A percentile compares a stretch with the other conserved stretches of the same genome.
These are phyloP conservation scores for Octopus sinensis DNA, from an alignment of 1,140 invertebrate species.

Conservation along the genomic window DNA sequence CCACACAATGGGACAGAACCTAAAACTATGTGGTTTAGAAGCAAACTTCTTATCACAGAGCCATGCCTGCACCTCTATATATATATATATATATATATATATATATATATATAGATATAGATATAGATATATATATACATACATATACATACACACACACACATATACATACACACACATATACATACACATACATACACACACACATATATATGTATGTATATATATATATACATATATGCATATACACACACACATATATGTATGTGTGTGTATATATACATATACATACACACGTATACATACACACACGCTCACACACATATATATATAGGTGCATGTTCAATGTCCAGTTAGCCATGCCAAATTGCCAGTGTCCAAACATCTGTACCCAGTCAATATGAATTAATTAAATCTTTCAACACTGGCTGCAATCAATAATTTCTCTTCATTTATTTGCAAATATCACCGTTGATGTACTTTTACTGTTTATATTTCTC, in stretches of 20 bases:
- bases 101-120: neutral
- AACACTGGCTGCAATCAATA: no score
- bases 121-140: neutral
- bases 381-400: no score
- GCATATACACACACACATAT: neutral
- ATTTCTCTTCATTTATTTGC: no score
- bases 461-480: no score
- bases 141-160: neutral
- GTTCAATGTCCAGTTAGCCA: neutral
- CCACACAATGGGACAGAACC: no score
- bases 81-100: conserved; percentile 13
- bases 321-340: neutral
- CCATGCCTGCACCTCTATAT: neutral
- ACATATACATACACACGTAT: neutral
- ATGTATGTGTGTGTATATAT: neutral
- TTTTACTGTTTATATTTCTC: no score
- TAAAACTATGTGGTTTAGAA: no score
- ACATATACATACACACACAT: neutral
- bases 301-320: neutral
- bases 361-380: no score
- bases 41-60: no score
- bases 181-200: neutral
- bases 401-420: no score
- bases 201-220: neutral
- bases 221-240: neutral